phyloP scores from a whole-genome alignment of 2,888 invertebrate genomes.

The Maniola hyperantus region DNA sequence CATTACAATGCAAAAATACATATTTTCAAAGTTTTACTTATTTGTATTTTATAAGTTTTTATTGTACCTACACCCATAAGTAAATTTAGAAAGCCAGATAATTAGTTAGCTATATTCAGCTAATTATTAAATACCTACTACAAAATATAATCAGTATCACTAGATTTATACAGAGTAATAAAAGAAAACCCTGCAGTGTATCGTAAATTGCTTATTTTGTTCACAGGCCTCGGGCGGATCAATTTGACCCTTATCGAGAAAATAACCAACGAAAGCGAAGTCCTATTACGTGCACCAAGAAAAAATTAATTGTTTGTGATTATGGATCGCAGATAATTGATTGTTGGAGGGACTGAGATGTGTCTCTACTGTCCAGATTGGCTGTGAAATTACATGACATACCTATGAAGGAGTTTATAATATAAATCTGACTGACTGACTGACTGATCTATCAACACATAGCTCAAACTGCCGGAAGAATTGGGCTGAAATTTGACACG shows the following conservation, averaged over 20 bases:
- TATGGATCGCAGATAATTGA: conserved; percentile 75
- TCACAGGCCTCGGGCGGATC: conserved; percentile 71
- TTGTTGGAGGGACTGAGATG: conserved; percentile 60
- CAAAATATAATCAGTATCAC: background rate
- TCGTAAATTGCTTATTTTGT: conserved; percentile 71
- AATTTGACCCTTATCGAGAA: conserved; percentile 78
- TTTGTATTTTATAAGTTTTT: too few species aligned
- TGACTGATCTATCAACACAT: too few species aligned
- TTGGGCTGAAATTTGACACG: too few species aligned
- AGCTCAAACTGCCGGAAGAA: too few species aligned
- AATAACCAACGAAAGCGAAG: conserved; percentile 73
- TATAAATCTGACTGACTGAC: too few species aligned
- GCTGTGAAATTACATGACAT: conserved; percentile 51
- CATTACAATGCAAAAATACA: too few species aligned
- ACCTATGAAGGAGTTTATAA: conserved; percentile 20
- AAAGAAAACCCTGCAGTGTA: conserved; percentile 66
- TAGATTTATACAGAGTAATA: conserved; percentile 41
- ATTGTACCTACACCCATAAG: too few species aligned
- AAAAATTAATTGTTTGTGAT: conserved; percentile 77
- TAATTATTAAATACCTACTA: too few species aligned
- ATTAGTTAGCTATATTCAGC: too few species aligned
- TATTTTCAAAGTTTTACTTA: too few species aligned
- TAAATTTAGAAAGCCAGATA: too few species aligned
- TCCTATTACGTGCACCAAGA: conserved; percentile 66
- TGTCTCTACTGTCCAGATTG: conserved; percentile 54